Base-by-base conservation (phyloP, 2,888 invertebrate species). In the Meandrusa payeni region DNA sequence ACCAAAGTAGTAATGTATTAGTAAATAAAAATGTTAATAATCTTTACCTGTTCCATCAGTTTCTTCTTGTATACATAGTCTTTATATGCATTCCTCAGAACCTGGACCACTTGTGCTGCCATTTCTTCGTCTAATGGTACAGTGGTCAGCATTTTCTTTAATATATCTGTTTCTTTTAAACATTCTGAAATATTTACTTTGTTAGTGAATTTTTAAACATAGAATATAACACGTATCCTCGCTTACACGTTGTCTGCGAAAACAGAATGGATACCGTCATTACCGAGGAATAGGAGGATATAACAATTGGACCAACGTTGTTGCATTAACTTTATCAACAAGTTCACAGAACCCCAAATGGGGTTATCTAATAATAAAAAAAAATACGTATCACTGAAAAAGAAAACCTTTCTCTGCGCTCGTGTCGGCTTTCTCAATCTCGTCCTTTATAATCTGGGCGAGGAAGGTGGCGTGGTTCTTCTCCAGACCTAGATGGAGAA, bases 31-130 rank as follows among this genome's bases (percentile, higher is more conserved):
- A n/a, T n/a, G n/a, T n/a, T n/a, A n/a, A n/a, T n/a, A n/a, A n/a
- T n/a, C n/a, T 5, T 41, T 45, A 82, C 85, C 70, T 74, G 59
- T 47, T 73, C 59, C 46, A 86, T 45, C 3, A 74, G 23, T 11
- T 68, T 72, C 66, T 76, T 85, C 24, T 77, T 64, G 41, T 83
- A 86, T 77, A 80, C 80, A 42, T 80, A 86, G 33, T 87, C 85
- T 0, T 73, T 64, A 54, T 79, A 82, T 0, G 82, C 76, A 22
- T 85, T 85, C 17, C 86, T 71, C 1, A 66, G 65, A 0, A 86
- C 58, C 54, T 82, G 80, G 22, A 80, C 80, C 0, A 86, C 76
- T 31, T 69, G 68, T 0, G 72, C 73, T 0, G 76, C 61, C 67
- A 63, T 67, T 0, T 67, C 70, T 40, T 86, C 85, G n/a, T 81